Percentiles rank a stretch among this genome's conserved stretches.
phyloP scores from a whole-genome alignment of 1,140 invertebrate species.

The Macrobrachium rosenbergii region DNA sequence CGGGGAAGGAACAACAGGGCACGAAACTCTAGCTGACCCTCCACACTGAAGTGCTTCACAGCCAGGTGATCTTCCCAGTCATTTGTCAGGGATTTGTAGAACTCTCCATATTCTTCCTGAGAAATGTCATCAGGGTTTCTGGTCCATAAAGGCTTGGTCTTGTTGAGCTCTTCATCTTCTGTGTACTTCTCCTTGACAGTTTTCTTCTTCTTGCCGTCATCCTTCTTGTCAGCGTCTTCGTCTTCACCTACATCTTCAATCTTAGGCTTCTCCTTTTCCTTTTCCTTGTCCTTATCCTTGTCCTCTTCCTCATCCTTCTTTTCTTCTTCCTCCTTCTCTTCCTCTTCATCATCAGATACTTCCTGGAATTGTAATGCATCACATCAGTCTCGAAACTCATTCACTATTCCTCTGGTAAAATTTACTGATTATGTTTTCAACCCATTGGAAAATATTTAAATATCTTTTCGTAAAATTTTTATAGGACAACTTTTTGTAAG shows the following conservation, averaged over 20 bases:
- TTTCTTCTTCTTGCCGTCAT: conserved; percentile 89
- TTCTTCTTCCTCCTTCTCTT: conserved; percentile 80
- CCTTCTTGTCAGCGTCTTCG: conserved; percentile 83
- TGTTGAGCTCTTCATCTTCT: conserved; percentile 99
- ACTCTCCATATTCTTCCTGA: conserved; percentile 98
- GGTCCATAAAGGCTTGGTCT: conserved; percentile 99
- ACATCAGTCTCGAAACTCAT: too few relatives aligned
- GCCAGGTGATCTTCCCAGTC: conserved; percentile 99
- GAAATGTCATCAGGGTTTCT: conserved; percentile 97
- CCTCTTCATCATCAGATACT: conserved; percentile 89
- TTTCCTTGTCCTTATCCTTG: conserved; percentile 70
- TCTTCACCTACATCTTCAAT: conserved; percentile 92
- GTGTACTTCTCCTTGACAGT: conserved; percentile 98
- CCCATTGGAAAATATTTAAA: too few relatives aligned
- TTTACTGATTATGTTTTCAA: too few relatives aligned
- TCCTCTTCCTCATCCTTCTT: conserved; percentile 71
- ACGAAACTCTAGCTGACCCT: conserved; percentile 97
- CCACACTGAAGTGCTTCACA: conserved; percentile 98
- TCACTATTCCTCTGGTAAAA: too few relatives aligned
- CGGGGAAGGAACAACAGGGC: conserved; percentile 95
- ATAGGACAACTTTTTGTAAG: too few relatives aligned
- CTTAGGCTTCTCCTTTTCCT: conserved; percentile 87
- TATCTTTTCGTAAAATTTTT: too few relatives aligned
- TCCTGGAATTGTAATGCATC: conserved; percentile 72
- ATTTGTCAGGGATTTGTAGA: conserved; percentile 98